phyloP scores from a whole-genome alignment of 2,888 invertebrate species.

The Sipunculus nudus region DNA sequence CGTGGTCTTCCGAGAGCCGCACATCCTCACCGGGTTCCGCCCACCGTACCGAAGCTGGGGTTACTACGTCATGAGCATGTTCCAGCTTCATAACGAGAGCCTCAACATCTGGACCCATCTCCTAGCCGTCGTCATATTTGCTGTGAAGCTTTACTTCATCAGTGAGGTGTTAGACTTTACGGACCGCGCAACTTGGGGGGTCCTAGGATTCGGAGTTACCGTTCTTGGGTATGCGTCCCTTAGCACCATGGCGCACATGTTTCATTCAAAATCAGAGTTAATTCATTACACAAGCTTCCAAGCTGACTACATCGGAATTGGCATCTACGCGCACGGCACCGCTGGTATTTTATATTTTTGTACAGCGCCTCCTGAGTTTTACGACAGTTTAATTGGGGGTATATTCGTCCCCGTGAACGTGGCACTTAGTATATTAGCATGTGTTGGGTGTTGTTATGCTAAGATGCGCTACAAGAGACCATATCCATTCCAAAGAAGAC shows the following conservation, averaged over 20 bases:
- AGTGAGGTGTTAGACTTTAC: neutral
- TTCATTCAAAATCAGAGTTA: neutral
- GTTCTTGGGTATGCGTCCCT: neutral
- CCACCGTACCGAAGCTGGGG: slow-evolving; percentile 2
- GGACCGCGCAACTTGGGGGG: neutral
- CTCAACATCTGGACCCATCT: neutral
- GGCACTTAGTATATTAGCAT: neutral
- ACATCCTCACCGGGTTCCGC: too few species aligned
- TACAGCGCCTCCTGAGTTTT: neutral
- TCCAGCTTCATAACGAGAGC: neutral
- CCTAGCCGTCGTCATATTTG: neutral
- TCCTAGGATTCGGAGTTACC: neutral
- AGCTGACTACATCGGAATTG: neutral
- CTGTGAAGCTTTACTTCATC: neutral
- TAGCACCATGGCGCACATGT: neutral
- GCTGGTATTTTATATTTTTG: neutral
- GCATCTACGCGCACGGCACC: neutral
- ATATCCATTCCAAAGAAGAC: neutral
- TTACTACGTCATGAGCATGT: neutral
- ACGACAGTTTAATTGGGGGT: neutral
- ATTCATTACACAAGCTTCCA: neutral
- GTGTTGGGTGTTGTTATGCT: neutral
- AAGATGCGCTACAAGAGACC: neutral
- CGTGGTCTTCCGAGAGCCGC: too few species aligned
- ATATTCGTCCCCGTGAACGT: neutral